Percentiles rank a stretch among this genome's conserved stretches.
Conservation (phyloP, 2,113 vertebrate species). For the Actenoides lindsayi region DNA sequence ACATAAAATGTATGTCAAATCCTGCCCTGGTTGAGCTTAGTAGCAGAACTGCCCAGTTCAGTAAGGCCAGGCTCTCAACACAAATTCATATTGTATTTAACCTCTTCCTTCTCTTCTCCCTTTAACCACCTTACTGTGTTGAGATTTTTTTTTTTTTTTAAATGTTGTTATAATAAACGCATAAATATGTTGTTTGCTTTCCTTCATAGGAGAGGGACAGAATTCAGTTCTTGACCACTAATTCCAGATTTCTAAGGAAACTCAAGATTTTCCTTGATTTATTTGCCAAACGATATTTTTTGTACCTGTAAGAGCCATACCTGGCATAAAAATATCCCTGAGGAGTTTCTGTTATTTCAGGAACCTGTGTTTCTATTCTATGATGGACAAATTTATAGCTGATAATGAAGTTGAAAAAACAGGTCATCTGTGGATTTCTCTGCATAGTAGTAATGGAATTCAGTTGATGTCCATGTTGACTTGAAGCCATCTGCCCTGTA, state of each 20-base stretch:
- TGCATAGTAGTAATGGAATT: slow-evolving; percentile 7
- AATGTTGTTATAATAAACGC: neutral
- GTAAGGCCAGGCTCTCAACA: neutral
- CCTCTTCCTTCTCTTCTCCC: neutral
- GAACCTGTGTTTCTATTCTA: neutral
- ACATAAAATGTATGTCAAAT: neutral
- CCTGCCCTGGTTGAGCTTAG: neutral
- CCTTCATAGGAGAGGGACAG: neutral
- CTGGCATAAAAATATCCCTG: neutral
- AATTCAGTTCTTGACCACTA: neutral
- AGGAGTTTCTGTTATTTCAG: neutral
- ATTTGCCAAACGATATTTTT: neutral
- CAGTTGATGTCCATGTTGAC: slow-evolving; percentile 37
- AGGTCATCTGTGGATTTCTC: neutral
- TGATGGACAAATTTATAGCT: neutral
- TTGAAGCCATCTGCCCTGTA: slow-evolving; percentile 25
- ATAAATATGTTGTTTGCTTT: neutral
- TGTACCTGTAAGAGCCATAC: neutral
- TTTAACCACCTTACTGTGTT: neutral
- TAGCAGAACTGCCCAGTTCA: neutral
- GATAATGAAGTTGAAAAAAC: neutral
- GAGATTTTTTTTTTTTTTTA: neutral
- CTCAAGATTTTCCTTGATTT: neutral
- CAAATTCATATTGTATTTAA: neutral
- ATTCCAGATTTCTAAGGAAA: neutral